Base-by-base conservation (phyloP, 2,888 invertebrate species). In the Scrobipalpa costella region DNA sequence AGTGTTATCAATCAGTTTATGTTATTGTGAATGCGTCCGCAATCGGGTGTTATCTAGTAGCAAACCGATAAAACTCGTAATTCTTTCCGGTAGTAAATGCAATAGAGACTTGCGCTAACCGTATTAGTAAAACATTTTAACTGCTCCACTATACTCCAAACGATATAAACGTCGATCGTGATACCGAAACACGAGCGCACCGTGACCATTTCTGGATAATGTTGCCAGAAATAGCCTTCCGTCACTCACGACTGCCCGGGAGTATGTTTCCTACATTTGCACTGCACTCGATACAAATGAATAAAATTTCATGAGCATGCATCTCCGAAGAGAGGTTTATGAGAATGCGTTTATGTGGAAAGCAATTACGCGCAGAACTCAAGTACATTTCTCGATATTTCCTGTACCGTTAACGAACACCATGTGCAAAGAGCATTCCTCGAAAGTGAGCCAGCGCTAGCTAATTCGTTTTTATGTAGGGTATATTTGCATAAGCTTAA, bases 201-300 rank as follows among this genome's bases (percentile, higher is more conserved):
- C 81, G 83, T 75, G 78, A 79, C 88, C 88, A 86, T 88, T 88
- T 84, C 88, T 86, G 88, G 85, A 86, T 88, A 88, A 86, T 86
- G 88, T 81, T 75, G 78, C 85, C 83, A 76, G 72, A 87, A 90
- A 90, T 90, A 90, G 79, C 81, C 77, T 79, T 79, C 84, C 85
- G 83, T 85, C 83, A 81, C 81, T 84, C 80, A 79, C 77, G 81
- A 17, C 34, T 55, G 9, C 44, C 55, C 50, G 21, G 21, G 78
- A 74, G 77, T 77, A 79, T 77, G 75, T 81, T 72, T 71, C 73
- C 73, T 71, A 27, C 7, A 15, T 17, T 49, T 55, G 55, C 55
- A 55, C n/a, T 55, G 72, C 76, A 68, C 68, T 67, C 52, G 44
- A 47, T 15, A 44, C 21, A n/a, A 15, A 21, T 38, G 49, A 62